Evolutionary conservation across 2,888 invertebrate genomes (phyloP).

Genomic region (Chironomus riparius): DNA sequence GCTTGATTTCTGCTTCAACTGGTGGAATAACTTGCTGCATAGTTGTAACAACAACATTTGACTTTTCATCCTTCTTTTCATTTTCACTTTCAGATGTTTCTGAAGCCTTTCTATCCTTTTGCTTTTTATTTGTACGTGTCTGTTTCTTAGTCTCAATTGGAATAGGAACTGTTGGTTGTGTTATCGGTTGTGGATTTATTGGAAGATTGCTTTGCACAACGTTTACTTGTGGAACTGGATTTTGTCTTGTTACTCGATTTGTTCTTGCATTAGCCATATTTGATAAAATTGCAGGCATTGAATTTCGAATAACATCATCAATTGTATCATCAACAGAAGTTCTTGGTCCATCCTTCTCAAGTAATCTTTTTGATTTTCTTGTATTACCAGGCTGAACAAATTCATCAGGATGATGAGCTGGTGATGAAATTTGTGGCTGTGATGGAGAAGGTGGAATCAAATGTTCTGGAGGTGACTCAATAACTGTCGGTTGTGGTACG

Average conservation of each 20-base stretch:
- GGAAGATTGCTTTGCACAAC: slow-evolving; percentile 32
- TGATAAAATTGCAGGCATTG: background rate
- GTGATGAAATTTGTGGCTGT: slow-evolving; percentile 48
- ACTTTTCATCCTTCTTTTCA: slow-evolving; percentile 45
- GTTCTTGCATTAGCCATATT: slow-evolving; percentile 30
- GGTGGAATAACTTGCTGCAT: background rate
- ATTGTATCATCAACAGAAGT: slow-evolving; percentile 80
- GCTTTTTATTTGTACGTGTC: slow-evolving; percentile 52
- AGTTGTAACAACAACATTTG: background rate
- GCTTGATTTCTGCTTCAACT: background rate
- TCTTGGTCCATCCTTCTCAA: slow-evolving; percentile 65
- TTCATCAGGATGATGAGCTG: slow-evolving; percentile 42
- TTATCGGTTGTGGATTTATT: slow-evolving; percentile 33
- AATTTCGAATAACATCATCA: slow-evolving; percentile 76
- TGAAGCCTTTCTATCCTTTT: slow-evolving; percentile 55
- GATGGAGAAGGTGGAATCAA: slow-evolving; percentile 32
- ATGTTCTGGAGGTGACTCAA: slow-evolving; percentile 31
- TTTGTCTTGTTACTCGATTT: slow-evolving; percentile 48
- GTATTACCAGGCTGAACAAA: slow-evolving; percentile 48
- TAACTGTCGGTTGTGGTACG: slow-evolving; percentile 33
- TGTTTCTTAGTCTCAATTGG: slow-evolving; percentile 50
- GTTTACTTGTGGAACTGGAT: slow-evolving; percentile 33
- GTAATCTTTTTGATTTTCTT: slow-evolving; percentile 69
- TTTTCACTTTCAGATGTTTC: slow-evolving; percentile 56
- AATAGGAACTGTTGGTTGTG: background rate